Evolutionary conservation across 2,797 vertebrate species (phyloP), one percentile per base, ranked within the genome.

Genomic region (Acomys russatus): DNA sequence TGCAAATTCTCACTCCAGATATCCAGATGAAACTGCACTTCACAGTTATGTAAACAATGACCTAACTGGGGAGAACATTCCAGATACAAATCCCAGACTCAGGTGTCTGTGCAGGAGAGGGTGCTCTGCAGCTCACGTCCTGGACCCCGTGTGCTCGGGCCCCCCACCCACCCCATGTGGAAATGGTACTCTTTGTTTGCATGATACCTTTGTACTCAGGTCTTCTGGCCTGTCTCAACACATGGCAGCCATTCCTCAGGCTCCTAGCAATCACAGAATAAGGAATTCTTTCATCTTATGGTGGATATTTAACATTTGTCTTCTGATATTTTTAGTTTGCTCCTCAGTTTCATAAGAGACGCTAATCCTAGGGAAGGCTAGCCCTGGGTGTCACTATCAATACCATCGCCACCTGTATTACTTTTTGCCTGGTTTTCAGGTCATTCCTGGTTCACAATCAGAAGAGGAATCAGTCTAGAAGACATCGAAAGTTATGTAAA

Each of bases 221-320:
- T 86, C 91, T 96, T 92, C 70, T 96, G 73, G 76, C 97, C 54
- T 94, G 77, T 92, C 25, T 33, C 35, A 88, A 90, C 80, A 95
- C 91, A 83, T 94, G 94, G 83, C 71, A 38, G 92, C 84, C 74
- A 80, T 96, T 94, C 78, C 3, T 2, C 25, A 11, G 88, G 91
- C 66, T 91, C 94, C 82, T 95, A 88, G 93, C 94, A 85, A 89
- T 84, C 79, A 85, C 83, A 56, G 63, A n/a, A 71, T 68, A 80
- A 94, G 89, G 92, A 96, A 95, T 90, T 85, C 23, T 92, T 93
- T 88, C 85, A 89, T 92, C 96, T 97, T 76, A 44, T 88, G 88
- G 74, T 68, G 88, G 91, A 96, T 96, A 98, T 97, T 97, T 97
- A 96, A 97, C 97, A 98, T 97, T 97, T 96, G 90, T 96, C 97